phyloP scores from a whole-genome alignment of 2,888 invertebrate genomes.

The Netelia melanura region DNA sequence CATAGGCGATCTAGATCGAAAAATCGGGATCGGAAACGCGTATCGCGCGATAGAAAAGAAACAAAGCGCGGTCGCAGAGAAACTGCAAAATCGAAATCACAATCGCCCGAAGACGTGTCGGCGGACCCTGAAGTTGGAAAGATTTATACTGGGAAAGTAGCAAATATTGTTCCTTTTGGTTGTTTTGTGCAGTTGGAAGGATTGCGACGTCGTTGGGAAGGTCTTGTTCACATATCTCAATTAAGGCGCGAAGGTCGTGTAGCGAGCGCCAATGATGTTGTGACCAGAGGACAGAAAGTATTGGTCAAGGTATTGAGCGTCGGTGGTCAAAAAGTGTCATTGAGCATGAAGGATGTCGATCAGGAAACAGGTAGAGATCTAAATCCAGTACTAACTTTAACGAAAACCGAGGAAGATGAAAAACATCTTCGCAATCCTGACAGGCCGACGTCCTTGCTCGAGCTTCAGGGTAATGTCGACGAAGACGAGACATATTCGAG shows the following conservation, averaged over 20 bases:
- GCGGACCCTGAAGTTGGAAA: conserved; percentile 93
- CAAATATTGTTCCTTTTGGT: conserved; percentile 98
- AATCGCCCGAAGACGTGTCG: conserved; percentile 85
- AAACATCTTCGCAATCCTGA: conserved; percentile 96
- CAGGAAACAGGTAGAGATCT: conserved; percentile 97
- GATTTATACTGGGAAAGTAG: conserved; percentile 97
- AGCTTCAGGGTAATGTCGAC: conserved; percentile 87
- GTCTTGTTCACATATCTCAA: conserved; percentile 98
- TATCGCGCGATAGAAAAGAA: conserved; percentile 76
- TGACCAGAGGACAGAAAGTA: conserved; percentile 94
- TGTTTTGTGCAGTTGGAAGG: conserved; percentile 99
- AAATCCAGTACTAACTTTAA: conserved; percentile 92
- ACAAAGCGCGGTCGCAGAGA: conserved; percentile 74
- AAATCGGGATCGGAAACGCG: conserved; percentile 70
- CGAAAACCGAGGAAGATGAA: conserved; percentile 88
- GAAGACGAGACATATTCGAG: conserved; percentile 93
- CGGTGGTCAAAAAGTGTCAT: conserved; percentile 94
- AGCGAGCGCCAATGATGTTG: conserved; percentile 97
- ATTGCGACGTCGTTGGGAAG: conserved; percentile 95
- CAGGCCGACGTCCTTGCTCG: conserved; percentile 89
- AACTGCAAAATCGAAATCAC: conserved; percentile 78
- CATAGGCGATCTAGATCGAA: conserved; percentile 80
- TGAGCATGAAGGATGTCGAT: conserved; percentile 99
- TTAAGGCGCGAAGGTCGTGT: conserved; percentile 96
- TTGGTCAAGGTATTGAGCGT: conserved; percentile 95